These are phyloP conservation scores for Anolis sagrei DNA, from an alignment of 2,113 vertebrate species.

Conservation along the genomic window DNA sequence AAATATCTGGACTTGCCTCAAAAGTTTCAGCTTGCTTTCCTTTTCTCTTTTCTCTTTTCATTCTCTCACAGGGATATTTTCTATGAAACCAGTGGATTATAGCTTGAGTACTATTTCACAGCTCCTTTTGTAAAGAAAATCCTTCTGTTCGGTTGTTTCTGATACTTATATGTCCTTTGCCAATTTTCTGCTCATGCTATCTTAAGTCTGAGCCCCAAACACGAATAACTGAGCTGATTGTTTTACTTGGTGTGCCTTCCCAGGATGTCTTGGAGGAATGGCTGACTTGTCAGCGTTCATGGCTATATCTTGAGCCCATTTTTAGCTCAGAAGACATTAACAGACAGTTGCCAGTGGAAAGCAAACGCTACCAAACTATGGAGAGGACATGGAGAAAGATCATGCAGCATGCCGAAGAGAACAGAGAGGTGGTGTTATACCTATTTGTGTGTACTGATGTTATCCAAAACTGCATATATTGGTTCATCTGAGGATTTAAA, in stretches of 20 bases:
- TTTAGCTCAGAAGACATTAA: constrained; percentile 93
- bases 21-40: background rate
- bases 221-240: constrained; percentile 13
- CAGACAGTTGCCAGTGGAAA: constrained; percentile 87
- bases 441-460: background rate
- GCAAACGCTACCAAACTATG: constrained; percentile 83
- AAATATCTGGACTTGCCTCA: background rate
- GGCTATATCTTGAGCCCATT: constrained; percentile 93
- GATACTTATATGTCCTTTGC: background rate
- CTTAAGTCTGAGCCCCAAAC: background rate
- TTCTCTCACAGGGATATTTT: background rate
- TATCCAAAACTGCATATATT: background rate
- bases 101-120: constrained; percentile 6
- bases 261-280: constrained; percentile 94
- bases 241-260: background rate
- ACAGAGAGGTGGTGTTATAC: constrained; percentile 77
- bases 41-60: background rate
- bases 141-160: background rate
- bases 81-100: constrained; percentile 5
- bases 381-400: constrained; percentile 85
- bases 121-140: constrained; percentile 28
- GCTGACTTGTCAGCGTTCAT: constrained; percentile 88
- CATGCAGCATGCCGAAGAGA: constrained; percentile 84
- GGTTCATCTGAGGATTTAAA: background rate
- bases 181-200: background rate